phyloP scores from a whole-genome alignment of 2,888 invertebrate species.

The Silvanus unidentatus region DNA sequence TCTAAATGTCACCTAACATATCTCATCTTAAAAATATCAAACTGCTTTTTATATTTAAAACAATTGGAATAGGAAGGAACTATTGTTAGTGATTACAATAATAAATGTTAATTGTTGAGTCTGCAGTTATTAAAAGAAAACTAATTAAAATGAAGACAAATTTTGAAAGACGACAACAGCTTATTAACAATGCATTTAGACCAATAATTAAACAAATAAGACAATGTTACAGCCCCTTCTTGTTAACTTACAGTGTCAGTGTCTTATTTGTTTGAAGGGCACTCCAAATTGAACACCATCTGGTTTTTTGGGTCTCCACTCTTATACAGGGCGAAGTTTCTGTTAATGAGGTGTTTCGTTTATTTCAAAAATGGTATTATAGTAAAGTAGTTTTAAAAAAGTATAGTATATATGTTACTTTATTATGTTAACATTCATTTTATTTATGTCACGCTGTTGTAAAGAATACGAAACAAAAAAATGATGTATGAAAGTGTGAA shows the following conservation, averaged over 20 bases:
- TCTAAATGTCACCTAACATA: conserved; percentile 34
- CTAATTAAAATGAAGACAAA: neutral
- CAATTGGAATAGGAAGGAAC: conserved; percentile 33
- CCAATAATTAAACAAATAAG: too few species aligned
- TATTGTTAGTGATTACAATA: conserved; percentile 38
- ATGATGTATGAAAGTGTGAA: conserved; percentile 45
- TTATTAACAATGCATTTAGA: too few species aligned
- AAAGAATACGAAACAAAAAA: conserved; percentile 34
- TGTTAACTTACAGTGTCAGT: too few species aligned
- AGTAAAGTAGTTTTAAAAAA: conserved; percentile 29
- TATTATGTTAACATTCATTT: conserved; percentile 33
- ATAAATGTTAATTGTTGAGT: conserved; percentile 38
- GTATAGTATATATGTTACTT: conserved; percentile 21
- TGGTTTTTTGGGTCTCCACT: too few species aligned
- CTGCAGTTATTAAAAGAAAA: conserved; percentile 11
- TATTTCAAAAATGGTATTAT: conserved; percentile 19
- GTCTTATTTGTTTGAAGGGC: too few species aligned
- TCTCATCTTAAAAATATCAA: conserved; percentile 36
- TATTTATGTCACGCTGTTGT: conserved; percentile 42
- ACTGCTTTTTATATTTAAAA: conserved; percentile 38
- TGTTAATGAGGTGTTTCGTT: conserved; percentile 18
- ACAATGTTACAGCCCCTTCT: too few species aligned
- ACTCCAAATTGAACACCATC: too few species aligned
- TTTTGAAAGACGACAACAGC: conserved; percentile 5
- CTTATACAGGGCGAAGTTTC: too few species aligned